These are phyloP conservation scores for Pristis pectinata DNA, from an alignment of 2,797 vertebrate species.

Conservation along the genomic window DNA sequence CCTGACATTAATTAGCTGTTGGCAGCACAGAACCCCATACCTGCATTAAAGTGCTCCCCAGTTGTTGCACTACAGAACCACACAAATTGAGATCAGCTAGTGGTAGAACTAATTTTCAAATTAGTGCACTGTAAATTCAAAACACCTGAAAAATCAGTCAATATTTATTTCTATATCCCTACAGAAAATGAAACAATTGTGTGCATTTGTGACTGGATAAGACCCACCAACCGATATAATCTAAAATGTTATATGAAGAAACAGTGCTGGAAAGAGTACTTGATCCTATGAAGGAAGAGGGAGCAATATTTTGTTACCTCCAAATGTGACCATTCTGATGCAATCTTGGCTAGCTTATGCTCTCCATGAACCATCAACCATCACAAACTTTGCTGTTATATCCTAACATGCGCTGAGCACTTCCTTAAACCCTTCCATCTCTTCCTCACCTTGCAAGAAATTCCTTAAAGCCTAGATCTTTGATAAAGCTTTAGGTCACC, in stretches of 20 bases:
- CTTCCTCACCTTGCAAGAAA: background rate
- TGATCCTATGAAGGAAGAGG: background rate
- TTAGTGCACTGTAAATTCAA: background rate
- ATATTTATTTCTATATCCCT: too few species aligned
- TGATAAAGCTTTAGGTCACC: background rate
- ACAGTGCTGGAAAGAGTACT: background rate
- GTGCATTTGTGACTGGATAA: background rate
- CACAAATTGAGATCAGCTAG: background rate
- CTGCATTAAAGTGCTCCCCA: background rate
- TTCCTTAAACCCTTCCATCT: background rate
- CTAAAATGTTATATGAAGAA: background rate
- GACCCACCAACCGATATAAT: background rate
- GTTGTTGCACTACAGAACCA: background rate
- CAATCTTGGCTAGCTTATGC: background rate
- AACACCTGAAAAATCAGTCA: background rate
- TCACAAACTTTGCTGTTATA: background rate
- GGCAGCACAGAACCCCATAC: background rate
- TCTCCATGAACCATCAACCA: background rate
- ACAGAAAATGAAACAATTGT: background rate
- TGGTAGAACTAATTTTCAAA: slow-evolving; percentile 6
- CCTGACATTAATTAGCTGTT: background rate
- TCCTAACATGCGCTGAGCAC: background rate
- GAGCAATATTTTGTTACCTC: background rate
- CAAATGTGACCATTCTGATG: background rate
- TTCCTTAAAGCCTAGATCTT: background rate